Percentiles rank a stretch among this genome's conserved stretches.
Evolutionary conservation across 1,140 invertebrate genomes (phyloP).

Genomic region (Drosophila grimshawi): DNA sequence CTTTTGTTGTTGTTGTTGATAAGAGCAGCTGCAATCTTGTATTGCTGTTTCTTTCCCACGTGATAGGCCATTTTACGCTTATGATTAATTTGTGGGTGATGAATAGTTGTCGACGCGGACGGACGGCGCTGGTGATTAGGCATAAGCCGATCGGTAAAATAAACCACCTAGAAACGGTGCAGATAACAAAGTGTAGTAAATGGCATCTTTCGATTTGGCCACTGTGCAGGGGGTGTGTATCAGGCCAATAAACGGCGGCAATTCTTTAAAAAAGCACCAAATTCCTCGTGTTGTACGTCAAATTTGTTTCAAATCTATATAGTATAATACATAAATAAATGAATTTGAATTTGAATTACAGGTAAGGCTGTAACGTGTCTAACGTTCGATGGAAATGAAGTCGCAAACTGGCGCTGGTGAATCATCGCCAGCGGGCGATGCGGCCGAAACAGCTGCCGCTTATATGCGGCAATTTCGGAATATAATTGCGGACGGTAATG

Average conservation of each 20-base stretch:
- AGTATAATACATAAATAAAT: neutral
- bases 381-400: conserved; percentile 36
- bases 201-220: conserved; percentile 7
- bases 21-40: conserved; percentile 20
- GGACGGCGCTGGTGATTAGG: conserved; percentile 19
- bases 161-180: conserved; percentile 14
- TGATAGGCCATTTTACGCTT: conserved; percentile 22
- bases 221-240: neutral
- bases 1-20: conserved; percentile 7
- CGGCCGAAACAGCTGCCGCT: conserved; percentile 19
- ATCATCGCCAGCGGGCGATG: conserved; percentile 10
- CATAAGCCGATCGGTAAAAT: conserved; percentile 28
- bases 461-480: conserved; percentile 83
- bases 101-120: conserved; percentile 13
- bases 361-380: conserved; percentile 27
- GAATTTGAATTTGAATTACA: conserved; percentile 17
- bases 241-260: conserved; percentile 1
- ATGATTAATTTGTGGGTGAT: conserved; percentile 21
- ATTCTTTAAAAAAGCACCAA: conserved; percentile 48
- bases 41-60: conserved; percentile 22
- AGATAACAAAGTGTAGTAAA: conserved; percentile 36
- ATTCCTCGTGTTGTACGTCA: conserved; percentile 32
- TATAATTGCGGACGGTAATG: conserved; percentile 79
- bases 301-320: conserved; percentile 1
- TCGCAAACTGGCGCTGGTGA: conserved; percentile 25